These are phyloP conservation scores for Plagiodera versicolora DNA, from an alignment of 2,888 invertebrate genomes.

Conservation along the genomic window DNA sequence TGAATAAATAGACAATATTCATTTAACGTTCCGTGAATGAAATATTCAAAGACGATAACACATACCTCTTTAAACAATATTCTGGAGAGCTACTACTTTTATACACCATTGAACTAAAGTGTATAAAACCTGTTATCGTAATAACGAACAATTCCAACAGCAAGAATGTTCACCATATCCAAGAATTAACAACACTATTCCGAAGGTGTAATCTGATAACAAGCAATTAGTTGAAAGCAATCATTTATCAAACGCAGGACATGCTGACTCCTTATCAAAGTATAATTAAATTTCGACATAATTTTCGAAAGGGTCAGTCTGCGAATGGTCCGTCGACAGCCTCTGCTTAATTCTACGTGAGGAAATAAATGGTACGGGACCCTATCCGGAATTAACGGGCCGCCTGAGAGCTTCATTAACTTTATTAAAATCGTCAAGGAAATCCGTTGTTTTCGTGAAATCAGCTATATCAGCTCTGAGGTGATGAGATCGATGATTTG, in stretches of 20 bases:
- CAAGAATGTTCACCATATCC: neutral
- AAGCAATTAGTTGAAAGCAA: slow-evolving; percentile 55
- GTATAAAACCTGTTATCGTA: too few species aligned
- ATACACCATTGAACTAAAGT: too few species aligned
- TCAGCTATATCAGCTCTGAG: neutral
- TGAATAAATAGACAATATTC: too few species aligned
- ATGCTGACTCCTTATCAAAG: slow-evolving; percentile 49
- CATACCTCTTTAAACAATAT: too few species aligned
- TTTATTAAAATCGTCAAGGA: slow-evolving; percentile 32
- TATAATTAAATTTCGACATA: slow-evolving; percentile 54
- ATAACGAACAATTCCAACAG: too few species aligned
- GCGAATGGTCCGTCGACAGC: slow-evolving; percentile 30
- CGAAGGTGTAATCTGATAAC: slow-evolving; percentile 53
- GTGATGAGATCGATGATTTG: too few species aligned
- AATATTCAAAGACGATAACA: too few species aligned
- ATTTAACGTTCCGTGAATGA: too few species aligned
- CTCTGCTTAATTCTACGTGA: slow-evolving; percentile 34
- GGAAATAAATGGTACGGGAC: slow-evolving; percentile 34
- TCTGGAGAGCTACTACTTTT: too few species aligned
- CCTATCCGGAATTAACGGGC: slow-evolving; percentile 30
- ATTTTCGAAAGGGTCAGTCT: slow-evolving; percentile 50
- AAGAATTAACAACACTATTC: slow-evolving; percentile 1
- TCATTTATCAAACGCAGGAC: slow-evolving; percentile 52
- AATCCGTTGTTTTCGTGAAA: slow-evolving; percentile 19
- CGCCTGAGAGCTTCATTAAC: slow-evolving; percentile 30